Conservation (phyloP, 2,888 invertebrate genomes). For the Cephonodes hylas region DNA sequence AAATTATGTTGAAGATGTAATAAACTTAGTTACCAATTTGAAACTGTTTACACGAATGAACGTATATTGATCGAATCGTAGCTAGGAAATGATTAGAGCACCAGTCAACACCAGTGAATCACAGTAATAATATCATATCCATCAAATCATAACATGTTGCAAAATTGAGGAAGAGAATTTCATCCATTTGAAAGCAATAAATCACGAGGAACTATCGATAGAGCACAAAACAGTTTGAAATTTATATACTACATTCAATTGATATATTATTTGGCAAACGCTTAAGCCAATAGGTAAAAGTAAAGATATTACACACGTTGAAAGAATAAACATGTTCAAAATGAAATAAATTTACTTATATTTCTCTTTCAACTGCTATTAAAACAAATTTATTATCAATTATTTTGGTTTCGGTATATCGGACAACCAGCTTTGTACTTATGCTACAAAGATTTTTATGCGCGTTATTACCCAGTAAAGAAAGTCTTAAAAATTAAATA, state of each 20-base stretch:
- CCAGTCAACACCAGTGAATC: conserved; percentile 32
- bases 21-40: neutral
- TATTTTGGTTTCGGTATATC: too few species aligned
- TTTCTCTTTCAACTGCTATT: too few species aligned
- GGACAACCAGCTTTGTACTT: too few species aligned
- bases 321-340: too few species aligned
- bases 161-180: conserved; percentile 58
- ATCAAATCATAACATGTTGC: conserved; percentile 51
- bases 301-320: neutral
- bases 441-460: too few species aligned
- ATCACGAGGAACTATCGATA: conserved; percentile 59
- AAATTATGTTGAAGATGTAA: too few species aligned
- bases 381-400: too few species aligned
- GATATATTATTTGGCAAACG: conserved; percentile 2
- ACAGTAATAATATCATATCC: conserved; percentile 45
- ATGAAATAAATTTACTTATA: too few species aligned
- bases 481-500: neutral
- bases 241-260: conserved; percentile 12
- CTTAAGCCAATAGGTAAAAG: neutral
- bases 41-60: neutral
- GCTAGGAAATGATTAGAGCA: conserved; percentile 14
- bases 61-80: neutral
- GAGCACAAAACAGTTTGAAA: conserved; percentile 51
- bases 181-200: conserved; percentile 53
- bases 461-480: neutral